phyloP scores from a whole-genome alignment of 2,797 vertebrate species.

The Rhinatrema bivittatum region DNA sequence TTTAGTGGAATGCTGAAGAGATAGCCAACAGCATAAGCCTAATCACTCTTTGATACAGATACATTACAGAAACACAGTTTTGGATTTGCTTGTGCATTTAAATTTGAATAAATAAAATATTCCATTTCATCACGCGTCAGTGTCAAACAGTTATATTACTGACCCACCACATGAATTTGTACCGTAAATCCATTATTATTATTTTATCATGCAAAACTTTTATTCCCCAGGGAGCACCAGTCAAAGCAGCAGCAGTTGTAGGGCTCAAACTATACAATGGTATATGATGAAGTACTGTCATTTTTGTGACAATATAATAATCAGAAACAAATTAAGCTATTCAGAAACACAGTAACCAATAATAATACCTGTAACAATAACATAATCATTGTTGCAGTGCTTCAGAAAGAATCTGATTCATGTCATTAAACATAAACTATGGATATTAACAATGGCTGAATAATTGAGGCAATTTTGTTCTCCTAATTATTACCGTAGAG shows the following conservation, averaged over 20 bases:
- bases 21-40: too few species aligned
- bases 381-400: constrained; percentile 18
- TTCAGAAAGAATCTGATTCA: constrained; percentile 2
- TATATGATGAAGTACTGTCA: constrained; percentile 6
- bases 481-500: constrained; percentile 5
- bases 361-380: constrained; percentile 19
- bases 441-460: constrained; percentile 21
- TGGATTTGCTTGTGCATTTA: too few species aligned
- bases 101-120: too few species aligned
- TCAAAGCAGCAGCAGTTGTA: constrained; percentile 6
- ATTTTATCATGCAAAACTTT: too few species aligned
- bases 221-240: constrained; percentile 7
- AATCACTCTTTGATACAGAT: too few species aligned
- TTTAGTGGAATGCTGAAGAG: too few species aligned
- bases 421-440: constrained; percentile 21
- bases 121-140: too few species aligned
- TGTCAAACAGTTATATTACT: too few species aligned
- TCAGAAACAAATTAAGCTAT: constrained; percentile 28
- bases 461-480: constrained; percentile 16
- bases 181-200: too few species aligned
- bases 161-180: too few species aligned
- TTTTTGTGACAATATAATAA: constrained; percentile 27
- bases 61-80: too few species aligned
- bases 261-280: neutral
- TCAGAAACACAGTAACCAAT: constrained; percentile 14